Base-by-base conservation (phyloP, 2,888 invertebrate genomes). In the Pherbina coryleti region DNA sequence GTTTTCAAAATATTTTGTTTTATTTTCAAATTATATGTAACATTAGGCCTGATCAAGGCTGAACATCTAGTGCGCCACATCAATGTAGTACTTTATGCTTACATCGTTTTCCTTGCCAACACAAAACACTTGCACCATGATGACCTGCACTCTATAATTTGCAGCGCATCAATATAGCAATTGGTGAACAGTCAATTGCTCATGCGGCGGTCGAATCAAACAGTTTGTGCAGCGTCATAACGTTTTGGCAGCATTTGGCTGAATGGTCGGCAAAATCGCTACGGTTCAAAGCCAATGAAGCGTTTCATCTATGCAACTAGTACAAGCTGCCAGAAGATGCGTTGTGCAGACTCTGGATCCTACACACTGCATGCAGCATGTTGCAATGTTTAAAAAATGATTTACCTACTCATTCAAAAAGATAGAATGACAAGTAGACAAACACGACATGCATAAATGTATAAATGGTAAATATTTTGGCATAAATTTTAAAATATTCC, bases 301-400 rank as follows among this genome's bases (percentile, higher is more conserved):
- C 14, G 14, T 44, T 44, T 44, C 44, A 14, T 11, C 14, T 44
- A 11, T 44, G 14, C 44, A 11, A 44, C 44, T 44, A 44, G 44
- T 44, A 37, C 37, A 37, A 37, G 37, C 37, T 37, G 37, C 37
- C 37, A 44, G 44, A 55, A 19, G 55, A 55, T 55, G 55, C 55
- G 55, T 55, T 22, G 55, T 55, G 19, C 55, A 55, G 55, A n/a
- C 19, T 5, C 55, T 37, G 37, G 8, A 37, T 8, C 37, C 8
- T 5, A 8, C 37, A 7, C 7, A 1, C 8, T 8, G 37, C 37
- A 44, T 31, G 31, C 4, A 14, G 31, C 53, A 71, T 72, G n/a
- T 17, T 37, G 55, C 66, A 67, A 66, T 49, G 64, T 53, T 75
- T 75, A 67, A 19, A 55, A 55, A 66, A 75, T 67, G 75, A 75